A percentile compares a stretch with the other conserved stretches of the same genome.
Evolutionary conservation across 2,888 invertebrate species (phyloP).

Genomic region (Chalcosyrphus nemorum): DNA sequence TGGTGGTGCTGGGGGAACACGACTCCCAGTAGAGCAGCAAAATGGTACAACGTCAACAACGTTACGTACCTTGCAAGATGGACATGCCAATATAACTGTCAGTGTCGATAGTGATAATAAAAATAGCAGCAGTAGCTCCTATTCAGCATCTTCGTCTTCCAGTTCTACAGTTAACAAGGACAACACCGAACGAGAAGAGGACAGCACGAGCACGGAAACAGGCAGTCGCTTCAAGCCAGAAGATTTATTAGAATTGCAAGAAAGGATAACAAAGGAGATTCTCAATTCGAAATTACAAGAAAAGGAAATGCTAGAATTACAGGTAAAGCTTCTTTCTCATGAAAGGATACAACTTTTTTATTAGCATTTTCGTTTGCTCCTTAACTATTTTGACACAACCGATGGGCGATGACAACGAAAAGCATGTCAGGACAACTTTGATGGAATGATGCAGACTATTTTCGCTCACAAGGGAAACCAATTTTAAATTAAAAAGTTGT

Average conservation of each 20-base stretch:
- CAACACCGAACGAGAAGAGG: conserved; percentile 53
- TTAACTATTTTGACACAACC: conserved; percentile 48
- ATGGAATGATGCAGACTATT: conserved; percentile 11
- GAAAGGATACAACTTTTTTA: conserved; percentile 55
- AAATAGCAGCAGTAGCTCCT: conserved; percentile 65
- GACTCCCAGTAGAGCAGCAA: conserved; percentile 37
- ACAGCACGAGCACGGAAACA: conserved; percentile 57
- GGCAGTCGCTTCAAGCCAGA: conserved; percentile 78
- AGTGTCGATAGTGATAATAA: conserved; percentile 74
- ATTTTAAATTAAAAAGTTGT: conserved; percentile 52
- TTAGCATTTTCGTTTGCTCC: conserved; percentile 44
- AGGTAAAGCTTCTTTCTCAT: conserved; percentile 79
- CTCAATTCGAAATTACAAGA: conserved; percentile 81
- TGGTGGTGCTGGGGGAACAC: conserved; percentile 29
- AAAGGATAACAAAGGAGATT: conserved; percentile 82
- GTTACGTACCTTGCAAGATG: conserved; percentile 68
- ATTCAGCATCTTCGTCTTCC: conserved; percentile 40
- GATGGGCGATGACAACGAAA: conserved; percentile 14
- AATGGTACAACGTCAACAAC: conserved; percentile 72
- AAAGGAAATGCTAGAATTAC: conserved; percentile 81
- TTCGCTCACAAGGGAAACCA: conserved; percentile 8
- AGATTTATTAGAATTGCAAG: conserved; percentile 81
- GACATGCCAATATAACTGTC: conserved; percentile 77
- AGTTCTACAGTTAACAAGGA: conserved; percentile 60
- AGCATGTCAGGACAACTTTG: conserved; percentile 14